Evolutionary conservation across 2,113 vertebrate genomes (phyloP), one percentile per base, ranked within the genome.

Genomic region (Rattus norvegicus): DNA sequence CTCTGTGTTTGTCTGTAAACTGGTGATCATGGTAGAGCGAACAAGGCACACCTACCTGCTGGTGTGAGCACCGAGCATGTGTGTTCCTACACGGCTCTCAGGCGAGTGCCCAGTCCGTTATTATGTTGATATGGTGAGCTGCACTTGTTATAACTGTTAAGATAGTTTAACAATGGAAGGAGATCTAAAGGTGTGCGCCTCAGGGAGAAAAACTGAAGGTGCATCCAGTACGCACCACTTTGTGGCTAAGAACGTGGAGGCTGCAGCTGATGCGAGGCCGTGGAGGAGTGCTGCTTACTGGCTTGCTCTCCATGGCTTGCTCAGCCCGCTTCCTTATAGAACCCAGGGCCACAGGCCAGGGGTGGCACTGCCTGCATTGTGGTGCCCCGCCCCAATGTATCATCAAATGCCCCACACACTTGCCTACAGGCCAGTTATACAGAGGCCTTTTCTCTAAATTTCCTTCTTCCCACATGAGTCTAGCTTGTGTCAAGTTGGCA

Each of bases 61-160:
- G 43, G 61, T 39, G 7, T 7, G 61, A 77, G 52, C 33, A n/a
- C 20, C 39, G 6, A 73, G 36, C 8, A 52, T 69, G 9, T 86
- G 56, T 39, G 54, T 65, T 9, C 49, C 1, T 1, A 6, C 8
- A 3, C 0, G 17, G 49, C 13, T 4, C n/a, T 36, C n/a, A 43
- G 56, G 36, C 12, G 8, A 56, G 43, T 33, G 20, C 47, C 72
- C 24, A 30, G 54, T n/a, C 28, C 13, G 2, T 33, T 36, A 36
- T 3, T 28, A 24, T 70, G 36, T 56, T 70, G 19, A 20, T 67
- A 1, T 5, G 20, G 59, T 36, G 47, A 63, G 81, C 49, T 20
- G 26, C 1, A 39, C 33, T 19, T 12, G 4, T n/a, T 73, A 8
- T 59, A n/a, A n/a, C 9, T 14, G 8, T 59, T 33, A 67, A 36